A percentile compares a stretch with the other conserved stretches of the same genome.
These are phyloP conservation scores for Morpho deidamia DNA, from an alignment of 2,888 invertebrate genomes.

Conservation along the genomic window DNA sequence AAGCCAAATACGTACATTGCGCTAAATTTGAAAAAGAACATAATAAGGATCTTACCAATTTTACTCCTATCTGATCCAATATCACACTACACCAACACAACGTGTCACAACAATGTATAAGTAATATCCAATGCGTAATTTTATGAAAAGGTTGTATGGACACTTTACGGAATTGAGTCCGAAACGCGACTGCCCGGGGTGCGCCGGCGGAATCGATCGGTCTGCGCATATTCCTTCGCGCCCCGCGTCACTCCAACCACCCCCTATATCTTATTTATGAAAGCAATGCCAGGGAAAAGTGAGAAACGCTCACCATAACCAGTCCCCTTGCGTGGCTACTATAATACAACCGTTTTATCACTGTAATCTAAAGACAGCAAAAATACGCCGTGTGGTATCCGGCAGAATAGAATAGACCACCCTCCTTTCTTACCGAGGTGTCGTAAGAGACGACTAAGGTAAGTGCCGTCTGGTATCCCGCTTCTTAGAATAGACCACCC, in stretches of 20 bases:
- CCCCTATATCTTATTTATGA: constrained; percentile 75
- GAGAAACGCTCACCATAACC: constrained; percentile 43
- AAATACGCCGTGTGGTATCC: no score
- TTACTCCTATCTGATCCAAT: constrained; percentile 12
- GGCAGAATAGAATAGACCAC: no score
- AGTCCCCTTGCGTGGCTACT: constrained; percentile 28
- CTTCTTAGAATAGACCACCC: no score
- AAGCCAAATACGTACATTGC: no score
- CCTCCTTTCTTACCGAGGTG: no score
- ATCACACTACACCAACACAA: constrained; percentile 33
- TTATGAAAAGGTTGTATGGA: constrained; percentile 36
- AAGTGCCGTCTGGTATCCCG: no score
- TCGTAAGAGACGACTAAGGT: no score
- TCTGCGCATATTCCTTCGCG: constrained; percentile 58
- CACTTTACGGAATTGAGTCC: constrained; percentile 35
- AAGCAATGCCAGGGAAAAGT: constrained; percentile 55
- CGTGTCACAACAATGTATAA: constrained; percentile 35
- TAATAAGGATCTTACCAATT: constrained; percentile 24
- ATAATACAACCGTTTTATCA: constrained; percentile 12
- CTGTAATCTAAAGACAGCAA: not conserved
- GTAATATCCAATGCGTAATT: constrained; percentile 59
- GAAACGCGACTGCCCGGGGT: constrained; percentile 61
- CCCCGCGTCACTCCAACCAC: constrained; percentile 49
- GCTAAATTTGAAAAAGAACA: no score
- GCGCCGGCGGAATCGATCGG: constrained; percentile 61